phyloP scores from a whole-genome alignment of 1,140 invertebrate genomes.

The Chironomus striatipennis region DNA sequence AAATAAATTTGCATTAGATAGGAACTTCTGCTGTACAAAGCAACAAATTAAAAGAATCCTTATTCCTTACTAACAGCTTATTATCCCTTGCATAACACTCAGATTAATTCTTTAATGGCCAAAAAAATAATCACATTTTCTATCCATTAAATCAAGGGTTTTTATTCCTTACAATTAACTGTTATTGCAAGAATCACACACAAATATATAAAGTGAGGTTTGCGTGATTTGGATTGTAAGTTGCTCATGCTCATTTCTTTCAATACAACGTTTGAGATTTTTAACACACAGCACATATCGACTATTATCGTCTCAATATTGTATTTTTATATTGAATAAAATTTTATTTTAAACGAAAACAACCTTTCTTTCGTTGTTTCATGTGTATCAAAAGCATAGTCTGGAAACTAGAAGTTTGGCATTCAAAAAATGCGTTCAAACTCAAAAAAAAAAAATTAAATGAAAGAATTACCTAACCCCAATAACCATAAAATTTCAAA shows the following conservation, averaged over 20 bases:
- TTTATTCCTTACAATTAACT: background rate
- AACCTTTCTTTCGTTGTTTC: background rate
- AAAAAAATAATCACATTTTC: too few relatives aligned
- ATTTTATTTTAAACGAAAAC: background rate
- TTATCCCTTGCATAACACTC: too few relatives aligned
- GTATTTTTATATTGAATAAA: background rate
- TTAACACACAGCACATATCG: background rate
- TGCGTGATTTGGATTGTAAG: background rate
- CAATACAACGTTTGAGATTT: background rate
- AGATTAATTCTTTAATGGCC: too few relatives aligned
- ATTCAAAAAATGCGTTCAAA: too few relatives aligned
- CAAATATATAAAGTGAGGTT: background rate
- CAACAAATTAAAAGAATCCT: too few relatives aligned
- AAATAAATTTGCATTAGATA: too few relatives aligned
- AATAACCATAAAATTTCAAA: too few relatives aligned
- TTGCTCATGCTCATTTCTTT: background rate
- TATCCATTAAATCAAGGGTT: background rate
- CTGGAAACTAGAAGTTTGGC: too few relatives aligned
- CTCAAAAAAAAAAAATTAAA: too few relatives aligned
- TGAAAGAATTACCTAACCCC: too few relatives aligned
- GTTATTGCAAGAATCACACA: background rate
- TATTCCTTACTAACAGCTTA: too few relatives aligned
- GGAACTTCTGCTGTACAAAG: too few relatives aligned
- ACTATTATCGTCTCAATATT: conserved; percentile 1
- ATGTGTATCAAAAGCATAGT: background rate